These are phyloP conservation scores for Peromyscus polionotus DNA, from an alignment of 2,113 vertebrate species.

Conservation along the genomic window DNA sequence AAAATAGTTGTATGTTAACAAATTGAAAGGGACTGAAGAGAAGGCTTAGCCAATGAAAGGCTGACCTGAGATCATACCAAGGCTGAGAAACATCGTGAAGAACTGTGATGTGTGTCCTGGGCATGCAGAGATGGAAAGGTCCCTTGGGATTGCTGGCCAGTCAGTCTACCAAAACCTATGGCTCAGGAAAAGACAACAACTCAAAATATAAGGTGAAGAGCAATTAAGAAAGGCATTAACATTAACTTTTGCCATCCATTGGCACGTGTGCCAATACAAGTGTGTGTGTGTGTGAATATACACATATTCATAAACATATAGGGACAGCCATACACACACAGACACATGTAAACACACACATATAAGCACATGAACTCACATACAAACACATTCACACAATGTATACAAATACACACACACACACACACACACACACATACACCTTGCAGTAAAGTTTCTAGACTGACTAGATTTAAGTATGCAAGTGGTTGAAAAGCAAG, in stretches of 20 bases:
- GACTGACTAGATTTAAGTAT: neutral
- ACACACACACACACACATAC: neutral
- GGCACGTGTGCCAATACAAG: neutral
- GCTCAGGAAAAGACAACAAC: neutral
- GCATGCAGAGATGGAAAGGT: neutral
- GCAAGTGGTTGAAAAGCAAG: neutral
- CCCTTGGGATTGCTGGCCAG: neutral
- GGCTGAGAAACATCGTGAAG: neutral
- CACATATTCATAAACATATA: neutral
- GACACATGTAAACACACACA: neutral
- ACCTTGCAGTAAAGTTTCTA: neutral
- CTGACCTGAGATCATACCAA: neutral
- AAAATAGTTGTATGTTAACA: neutral
- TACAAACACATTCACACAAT: neutral
- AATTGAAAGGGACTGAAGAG: neutral
- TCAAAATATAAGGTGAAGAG: neutral
- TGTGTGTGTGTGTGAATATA: fast-evolving
- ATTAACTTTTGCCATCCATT: neutral
- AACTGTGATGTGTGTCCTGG: neutral
- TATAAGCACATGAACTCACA: neutral
- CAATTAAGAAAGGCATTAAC: neutral
- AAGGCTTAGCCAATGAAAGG: neutral
- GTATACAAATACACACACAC: neutral
- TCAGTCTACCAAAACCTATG: neutral
- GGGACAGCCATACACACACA: neutral